Conservation (phyloP, 2,888 invertebrate species). For the Mesorhabditis belari region DNA sequence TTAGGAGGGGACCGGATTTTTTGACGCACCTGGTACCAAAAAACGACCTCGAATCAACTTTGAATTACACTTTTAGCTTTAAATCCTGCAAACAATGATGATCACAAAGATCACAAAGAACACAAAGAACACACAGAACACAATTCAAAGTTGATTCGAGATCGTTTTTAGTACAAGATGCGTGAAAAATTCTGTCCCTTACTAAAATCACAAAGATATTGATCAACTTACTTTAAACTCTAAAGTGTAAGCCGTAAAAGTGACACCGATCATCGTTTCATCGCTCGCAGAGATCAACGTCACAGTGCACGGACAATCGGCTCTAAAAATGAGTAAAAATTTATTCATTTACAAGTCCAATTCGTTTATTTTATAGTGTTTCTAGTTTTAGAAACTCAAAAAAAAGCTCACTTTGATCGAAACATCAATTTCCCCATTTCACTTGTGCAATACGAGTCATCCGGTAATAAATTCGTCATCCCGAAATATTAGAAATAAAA, state of each 20-base stretch:
- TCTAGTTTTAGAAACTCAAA: no score
- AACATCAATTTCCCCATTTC: constrained; percentile 23
- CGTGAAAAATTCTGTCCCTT: no score
- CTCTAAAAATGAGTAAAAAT: constrained; percentile 6
- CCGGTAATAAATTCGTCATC: constrained; percentile 30
- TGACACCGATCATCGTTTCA: constrained; percentile 14
- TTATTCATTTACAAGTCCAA: not conserved
- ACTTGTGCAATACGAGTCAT: constrained; percentile 30
- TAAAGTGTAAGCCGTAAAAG: constrained; percentile 18
- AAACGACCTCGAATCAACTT: no score
- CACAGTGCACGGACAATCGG: constrained; percentile 17
- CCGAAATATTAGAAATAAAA: no score
- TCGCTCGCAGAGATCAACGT: constrained; percentile 8
- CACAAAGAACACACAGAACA: no score
- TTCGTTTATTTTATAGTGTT: not conserved
- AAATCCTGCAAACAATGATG: no score
- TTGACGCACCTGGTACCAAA: no score
- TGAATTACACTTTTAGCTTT: no score
- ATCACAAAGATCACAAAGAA: not conserved
- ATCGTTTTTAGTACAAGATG: not conserved
- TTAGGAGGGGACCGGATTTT: no score
- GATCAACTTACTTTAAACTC: constrained; percentile 9
- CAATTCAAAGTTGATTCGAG: not conserved
- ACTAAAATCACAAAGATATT: not conserved
- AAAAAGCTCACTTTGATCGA: constrained; percentile 11